Conservation (phyloP, 2,797 vertebrate species). For the Melanogrammus aeglefinus region DNA sequence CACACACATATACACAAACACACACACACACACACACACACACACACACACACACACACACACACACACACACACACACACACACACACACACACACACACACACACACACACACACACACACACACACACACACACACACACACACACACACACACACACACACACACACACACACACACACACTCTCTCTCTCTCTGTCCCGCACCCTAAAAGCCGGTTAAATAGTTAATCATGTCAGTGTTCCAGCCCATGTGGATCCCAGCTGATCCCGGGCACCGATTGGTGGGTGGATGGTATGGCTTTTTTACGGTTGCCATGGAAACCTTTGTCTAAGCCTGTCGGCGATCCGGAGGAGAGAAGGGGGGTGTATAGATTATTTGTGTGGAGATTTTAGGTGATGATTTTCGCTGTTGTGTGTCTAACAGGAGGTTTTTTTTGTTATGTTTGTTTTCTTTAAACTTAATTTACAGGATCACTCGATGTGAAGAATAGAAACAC, state of each 20-base stretch:
- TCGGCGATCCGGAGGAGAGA: slow-evolving; percentile 27
- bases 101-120: slow-evolving; percentile 14
- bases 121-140: background rate
- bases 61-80: too few species aligned
- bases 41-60: too few species aligned
- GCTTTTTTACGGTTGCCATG: slow-evolving; percentile 68
- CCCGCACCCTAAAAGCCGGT: slow-evolving; percentile 29
- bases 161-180: slow-evolving; percentile 4
- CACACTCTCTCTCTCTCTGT: slow-evolving; percentile 21
- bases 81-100: background rate
- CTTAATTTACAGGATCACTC: background rate
- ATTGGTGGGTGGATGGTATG: slow-evolving; percentile 31
- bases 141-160: slow-evolving; percentile 45
- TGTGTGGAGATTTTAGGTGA: background rate
- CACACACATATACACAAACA: too few species aligned
- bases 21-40: too few species aligned
- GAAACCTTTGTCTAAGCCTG: slow-evolving; percentile 72
- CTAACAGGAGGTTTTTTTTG: background rate
- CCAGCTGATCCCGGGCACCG: slow-evolving; percentile 40
- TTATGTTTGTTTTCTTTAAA: background rate
- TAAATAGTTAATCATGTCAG: slow-evolving; percentile 51
- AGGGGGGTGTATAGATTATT: slow-evolving; percentile 16
- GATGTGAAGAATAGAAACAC: background rate
- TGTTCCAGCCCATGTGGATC: slow-evolving; percentile 33
- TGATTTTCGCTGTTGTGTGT: background rate